phyloP scores from a whole-genome alignment of 2,888 invertebrate genomes.

The Heliothis peltigera region DNA sequence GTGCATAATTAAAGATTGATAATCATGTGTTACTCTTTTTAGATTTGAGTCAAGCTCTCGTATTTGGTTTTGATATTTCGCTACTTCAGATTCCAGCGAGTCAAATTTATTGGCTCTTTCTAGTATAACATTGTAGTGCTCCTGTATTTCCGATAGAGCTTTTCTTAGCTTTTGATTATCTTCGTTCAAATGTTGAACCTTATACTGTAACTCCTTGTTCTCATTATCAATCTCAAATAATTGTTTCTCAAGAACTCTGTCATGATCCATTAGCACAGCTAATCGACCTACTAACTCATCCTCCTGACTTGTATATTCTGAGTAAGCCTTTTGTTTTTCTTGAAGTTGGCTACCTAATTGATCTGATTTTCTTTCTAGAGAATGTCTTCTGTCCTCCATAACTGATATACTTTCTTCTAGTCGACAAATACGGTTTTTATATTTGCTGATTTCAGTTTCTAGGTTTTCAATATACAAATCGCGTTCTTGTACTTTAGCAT shows the following conservation, averaged over 20 bases:
- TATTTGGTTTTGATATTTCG: conserved; percentile 78
- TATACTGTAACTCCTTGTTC: conserved; percentile 88
- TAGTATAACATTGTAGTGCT: conserved; percentile 77
- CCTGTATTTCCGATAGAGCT: conserved; percentile 81
- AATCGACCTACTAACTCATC: conserved; percentile 91
- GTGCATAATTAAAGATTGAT: conserved; percentile 79
- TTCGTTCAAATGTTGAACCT: conserved; percentile 86
- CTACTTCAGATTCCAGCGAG: conserved; percentile 72
- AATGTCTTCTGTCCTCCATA: conserved; percentile 90
- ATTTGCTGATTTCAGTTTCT: conserved; percentile 91
- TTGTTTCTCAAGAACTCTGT: conserved; percentile 91
- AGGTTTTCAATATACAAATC: conserved; percentile 93
- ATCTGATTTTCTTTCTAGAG: conserved; percentile 91
- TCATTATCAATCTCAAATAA: conserved; percentile 90
- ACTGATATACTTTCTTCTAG: conserved; percentile 91
- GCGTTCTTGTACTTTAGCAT: conserved; percentile 93
- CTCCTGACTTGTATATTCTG: conserved; percentile 91
- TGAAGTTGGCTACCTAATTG: conserved; percentile 90
- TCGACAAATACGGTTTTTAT: conserved; percentile 91
- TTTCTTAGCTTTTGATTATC: conserved; percentile 87
- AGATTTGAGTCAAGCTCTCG: conserved; percentile 83
- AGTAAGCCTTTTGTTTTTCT: conserved; percentile 89
- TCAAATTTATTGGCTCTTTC: conserved; percentile 79
- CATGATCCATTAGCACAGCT: conserved; percentile 90
- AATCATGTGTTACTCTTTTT: conserved; percentile 77